Conservation (phyloP, 2,113 vertebrate genomes). For the Mormoops blainvillei region DNA sequence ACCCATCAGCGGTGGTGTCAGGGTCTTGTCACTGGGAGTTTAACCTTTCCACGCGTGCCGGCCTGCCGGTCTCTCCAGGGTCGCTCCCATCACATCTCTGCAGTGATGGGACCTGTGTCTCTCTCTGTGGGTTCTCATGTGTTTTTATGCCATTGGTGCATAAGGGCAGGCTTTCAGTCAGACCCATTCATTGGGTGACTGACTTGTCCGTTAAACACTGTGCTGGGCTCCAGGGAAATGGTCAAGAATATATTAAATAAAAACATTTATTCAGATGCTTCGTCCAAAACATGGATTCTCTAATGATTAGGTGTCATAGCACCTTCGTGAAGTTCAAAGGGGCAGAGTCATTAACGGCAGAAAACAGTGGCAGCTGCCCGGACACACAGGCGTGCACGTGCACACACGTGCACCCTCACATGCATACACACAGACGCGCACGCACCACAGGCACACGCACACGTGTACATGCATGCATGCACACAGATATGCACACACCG, state of each 20-base stretch:
- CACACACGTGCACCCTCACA: background rate
- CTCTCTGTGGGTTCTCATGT: background rate
- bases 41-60: rapidly evolving
- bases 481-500: background rate
- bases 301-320: background rate
- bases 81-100: rapidly evolving
- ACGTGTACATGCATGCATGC: no score
- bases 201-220: no score
- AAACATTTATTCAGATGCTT: background rate
- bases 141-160: background rate
- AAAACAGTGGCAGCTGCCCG: rapidly evolving
- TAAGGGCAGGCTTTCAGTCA: background rate
- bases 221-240: background rate
- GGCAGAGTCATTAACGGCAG: background rate
- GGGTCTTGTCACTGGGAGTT: background rate
- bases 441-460: background rate
- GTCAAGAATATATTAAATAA: background rate
- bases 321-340: background rate
- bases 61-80: background rate
- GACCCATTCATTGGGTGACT: background rate
- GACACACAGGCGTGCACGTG: no score
- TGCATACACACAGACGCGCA: background rate
- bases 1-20: background rate
- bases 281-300: background rate
- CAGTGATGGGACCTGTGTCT: no score